phyloP scores from a whole-genome alignment of 2,113 vertebrate genomes.

The Hydropotes inermis region DNA sequence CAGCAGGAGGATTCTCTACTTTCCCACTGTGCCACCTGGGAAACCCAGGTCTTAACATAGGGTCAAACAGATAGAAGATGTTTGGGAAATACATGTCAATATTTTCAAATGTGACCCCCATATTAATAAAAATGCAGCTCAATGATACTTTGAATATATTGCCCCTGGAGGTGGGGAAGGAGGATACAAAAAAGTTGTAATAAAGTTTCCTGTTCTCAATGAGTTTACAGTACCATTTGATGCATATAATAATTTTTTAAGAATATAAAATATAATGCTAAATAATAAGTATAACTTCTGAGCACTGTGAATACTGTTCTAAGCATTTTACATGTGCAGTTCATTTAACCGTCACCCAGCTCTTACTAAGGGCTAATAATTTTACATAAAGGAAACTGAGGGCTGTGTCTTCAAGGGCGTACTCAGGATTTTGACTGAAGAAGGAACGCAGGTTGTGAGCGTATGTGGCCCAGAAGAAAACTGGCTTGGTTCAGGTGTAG shows the following conservation, averaged over 20 bases:
- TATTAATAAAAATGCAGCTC: not conserved
- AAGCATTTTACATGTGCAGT: not conserved
- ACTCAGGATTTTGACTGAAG: not conserved
- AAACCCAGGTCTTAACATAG: not conserved
- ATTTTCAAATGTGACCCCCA: not conserved
- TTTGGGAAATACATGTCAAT: not conserved
- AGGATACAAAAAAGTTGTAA: not conserved
- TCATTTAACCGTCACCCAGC: not conserved
- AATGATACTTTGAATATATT: not conserved
- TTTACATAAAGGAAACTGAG: not conserved
- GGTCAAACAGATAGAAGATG: not conserved
- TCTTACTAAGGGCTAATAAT: not conserved
- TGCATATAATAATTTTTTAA: not conserved
- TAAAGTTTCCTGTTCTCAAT: not conserved
- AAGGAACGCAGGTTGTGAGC: not conserved
- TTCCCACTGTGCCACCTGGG: not conserved
- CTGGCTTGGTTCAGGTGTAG: not conserved
- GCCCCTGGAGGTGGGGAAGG: not conserved
- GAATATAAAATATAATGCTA: slow-evolving; percentile 5
- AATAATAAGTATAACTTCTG: not conserved
- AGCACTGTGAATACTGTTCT: not conserved
- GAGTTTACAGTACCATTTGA: not conserved
- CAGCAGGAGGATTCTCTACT: not conserved
- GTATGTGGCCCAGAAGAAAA: not conserved
- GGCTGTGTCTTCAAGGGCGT: not conserved